Conservation (phyloP, 2,113 vertebrate genomes). For the Cottus gobio region DNA sequence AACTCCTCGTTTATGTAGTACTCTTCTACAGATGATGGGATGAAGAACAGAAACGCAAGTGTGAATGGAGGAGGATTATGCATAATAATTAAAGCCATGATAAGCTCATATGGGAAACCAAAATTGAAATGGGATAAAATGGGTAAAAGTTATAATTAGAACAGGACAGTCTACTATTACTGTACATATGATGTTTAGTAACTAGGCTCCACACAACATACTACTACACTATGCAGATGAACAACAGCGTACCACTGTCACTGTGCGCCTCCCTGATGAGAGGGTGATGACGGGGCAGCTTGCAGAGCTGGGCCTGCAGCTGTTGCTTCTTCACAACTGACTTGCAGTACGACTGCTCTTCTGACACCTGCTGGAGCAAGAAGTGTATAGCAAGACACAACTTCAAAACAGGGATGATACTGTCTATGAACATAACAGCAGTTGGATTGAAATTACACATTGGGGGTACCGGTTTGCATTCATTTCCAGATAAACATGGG, state of each 20-base stretch:
- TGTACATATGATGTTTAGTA: background rate
- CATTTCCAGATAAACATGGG: conserved; percentile 5
- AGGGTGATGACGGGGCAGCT: conserved; percentile 92
- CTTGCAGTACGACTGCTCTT: conserved; percentile 87
- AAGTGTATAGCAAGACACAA: conserved; percentile 23
- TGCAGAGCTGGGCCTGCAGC: conserved; percentile 86
- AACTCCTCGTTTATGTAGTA: conserved; percentile 84
- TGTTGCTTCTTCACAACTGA: conserved; percentile 88
- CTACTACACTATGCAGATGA: background rate
- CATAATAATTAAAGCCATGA: background rate
- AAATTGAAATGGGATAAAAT: background rate
- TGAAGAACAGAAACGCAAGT: conserved; percentile 57
- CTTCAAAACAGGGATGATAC: background rate
- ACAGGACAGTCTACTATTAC: background rate
- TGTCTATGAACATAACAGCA: background rate
- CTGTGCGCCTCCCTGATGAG: conserved; percentile 91
- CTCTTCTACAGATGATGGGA: conserved; percentile 75
- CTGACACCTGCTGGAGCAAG: conserved; percentile 81
- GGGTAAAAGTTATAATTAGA: background rate
- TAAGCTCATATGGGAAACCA: too few species aligned
- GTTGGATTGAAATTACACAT: background rate
- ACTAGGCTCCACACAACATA: background rate
- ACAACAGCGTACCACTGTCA: conserved; percentile 86
- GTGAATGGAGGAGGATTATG: background rate
- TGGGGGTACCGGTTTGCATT: conserved; percentile 38